Evolutionary conservation across 2,888 invertebrate species (phyloP).

Genomic region (Plebejus anna): DNA sequence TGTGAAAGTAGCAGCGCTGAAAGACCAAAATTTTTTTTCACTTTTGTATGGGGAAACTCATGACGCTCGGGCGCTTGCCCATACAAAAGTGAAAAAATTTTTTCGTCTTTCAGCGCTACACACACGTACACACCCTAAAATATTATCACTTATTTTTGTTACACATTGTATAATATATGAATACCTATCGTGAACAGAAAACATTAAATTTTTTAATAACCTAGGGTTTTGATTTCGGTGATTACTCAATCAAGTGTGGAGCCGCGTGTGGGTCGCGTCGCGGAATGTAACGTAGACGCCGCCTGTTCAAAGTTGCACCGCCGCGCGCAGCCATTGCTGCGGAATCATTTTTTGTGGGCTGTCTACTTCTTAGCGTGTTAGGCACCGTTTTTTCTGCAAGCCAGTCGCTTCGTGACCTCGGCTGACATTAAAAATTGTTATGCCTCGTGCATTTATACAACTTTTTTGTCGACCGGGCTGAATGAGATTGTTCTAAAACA

Average conservation of each 20-base stretch:
- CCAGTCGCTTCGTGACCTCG: constrained; percentile 69
- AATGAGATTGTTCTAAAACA: constrained; percentile 34
- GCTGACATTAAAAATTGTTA: constrained; percentile 67
- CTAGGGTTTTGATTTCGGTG: background rate
- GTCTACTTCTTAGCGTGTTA: constrained; percentile 69
- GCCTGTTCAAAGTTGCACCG: constrained; percentile 43
- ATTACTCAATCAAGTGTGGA: constrained; percentile 29
- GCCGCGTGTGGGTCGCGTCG: constrained; percentile 37
- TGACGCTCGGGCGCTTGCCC: no score
- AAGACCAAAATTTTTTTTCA: no score
- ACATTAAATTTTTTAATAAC: background rate
- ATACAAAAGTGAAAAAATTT: no score
- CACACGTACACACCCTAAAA: no score
- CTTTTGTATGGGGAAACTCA: no score
- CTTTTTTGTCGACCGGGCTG: constrained; percentile 42
- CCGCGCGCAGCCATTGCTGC: constrained; percentile 43
- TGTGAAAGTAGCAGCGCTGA: no score
- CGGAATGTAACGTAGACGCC: constrained; percentile 38
- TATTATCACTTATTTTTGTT: no score
- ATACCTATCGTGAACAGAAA: no score
- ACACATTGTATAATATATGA: no score
- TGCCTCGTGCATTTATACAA: constrained; percentile 58
- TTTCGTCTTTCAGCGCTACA: no score
- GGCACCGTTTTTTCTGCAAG: constrained; percentile 60
- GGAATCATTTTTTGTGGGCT: constrained; percentile 63